Conservation (phyloP, 2,888 invertebrate species). For the Emmelina monodactyla region DNA sequence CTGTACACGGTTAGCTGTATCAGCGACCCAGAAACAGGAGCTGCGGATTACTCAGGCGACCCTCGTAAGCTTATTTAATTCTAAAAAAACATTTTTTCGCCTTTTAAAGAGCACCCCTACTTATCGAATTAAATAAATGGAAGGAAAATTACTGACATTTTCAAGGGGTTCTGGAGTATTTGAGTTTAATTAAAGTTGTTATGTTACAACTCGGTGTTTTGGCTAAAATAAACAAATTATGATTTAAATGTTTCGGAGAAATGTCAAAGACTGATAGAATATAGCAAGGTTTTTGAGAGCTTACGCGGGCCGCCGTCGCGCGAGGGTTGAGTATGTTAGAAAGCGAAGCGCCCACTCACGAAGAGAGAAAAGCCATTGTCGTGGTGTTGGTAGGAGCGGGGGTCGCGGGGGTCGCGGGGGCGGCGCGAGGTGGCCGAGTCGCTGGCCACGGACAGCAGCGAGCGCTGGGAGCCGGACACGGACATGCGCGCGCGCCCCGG, state of each 20-base stretch:
- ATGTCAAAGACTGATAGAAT: too few species aligned
- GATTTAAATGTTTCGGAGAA: too few species aligned
- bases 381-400: conserved; percentile 44
- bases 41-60: conserved; percentile 47
- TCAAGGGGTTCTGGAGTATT: too few species aligned
- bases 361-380: conserved; percentile 60
- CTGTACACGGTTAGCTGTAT: conserved; percentile 57
- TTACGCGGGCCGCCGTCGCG: conserved; percentile 22
- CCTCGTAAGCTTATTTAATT: conserved; percentile 38
- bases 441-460: conserved; percentile 59
- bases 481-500: conserved; percentile 32
- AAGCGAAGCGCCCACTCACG: conserved; percentile 65
- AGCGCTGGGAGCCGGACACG: conserved; percentile 50
- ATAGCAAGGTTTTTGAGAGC: conserved; percentile 1
- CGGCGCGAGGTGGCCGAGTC: conserved; percentile 57
- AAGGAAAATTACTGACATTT: too few species aligned
- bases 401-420: conserved; percentile 38
- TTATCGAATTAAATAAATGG: neutral
- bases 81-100: conserved; percentile 22
- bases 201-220: too few species aligned
- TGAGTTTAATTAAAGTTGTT: too few species aligned
- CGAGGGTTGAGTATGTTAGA: conserved; percentile 47
- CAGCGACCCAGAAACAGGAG: conserved; percentile 55
- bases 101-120: conserved; percentile 18
- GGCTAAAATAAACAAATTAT: too few species aligned